These are phyloP conservation scores for Pseudomugil gertrudae DNA, from an alignment of 2,797 vertebrate species.

Conservation along the genomic window DNA sequence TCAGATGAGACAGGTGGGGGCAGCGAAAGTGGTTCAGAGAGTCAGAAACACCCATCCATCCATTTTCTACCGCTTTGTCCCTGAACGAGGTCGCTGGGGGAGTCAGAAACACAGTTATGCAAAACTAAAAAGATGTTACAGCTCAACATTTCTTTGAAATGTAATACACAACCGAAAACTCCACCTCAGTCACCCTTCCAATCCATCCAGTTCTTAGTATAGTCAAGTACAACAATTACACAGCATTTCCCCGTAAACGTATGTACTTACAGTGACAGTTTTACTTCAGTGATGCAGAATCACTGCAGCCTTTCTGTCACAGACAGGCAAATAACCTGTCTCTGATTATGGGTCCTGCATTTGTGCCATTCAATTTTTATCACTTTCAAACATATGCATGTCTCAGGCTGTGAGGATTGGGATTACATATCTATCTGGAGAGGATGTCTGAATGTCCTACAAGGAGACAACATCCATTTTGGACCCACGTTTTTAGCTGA, in stretches of 20 bases:
- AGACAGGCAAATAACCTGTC: constrained; percentile 32
- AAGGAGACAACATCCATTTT: constrained; percentile 58
- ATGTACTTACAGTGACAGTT: constrained; percentile 14
- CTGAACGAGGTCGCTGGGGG: too few species aligned
- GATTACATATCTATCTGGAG: not conserved
- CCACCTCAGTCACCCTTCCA: too few species aligned
- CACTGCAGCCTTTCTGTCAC: constrained; percentile 27
- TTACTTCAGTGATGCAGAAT: constrained; percentile 34
- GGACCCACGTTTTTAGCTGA: constrained; percentile 28
- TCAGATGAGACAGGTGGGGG: too few species aligned
- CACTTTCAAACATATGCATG: not conserved
- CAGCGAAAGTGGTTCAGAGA: too few species aligned
- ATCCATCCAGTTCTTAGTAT: too few species aligned
- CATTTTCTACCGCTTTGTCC: too few species aligned
- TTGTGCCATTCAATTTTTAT: constrained; percentile 14
- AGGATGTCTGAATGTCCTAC: not conserved
- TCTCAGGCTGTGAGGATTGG: not conserved
- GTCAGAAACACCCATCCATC: too few species aligned
- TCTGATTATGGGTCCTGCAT: constrained; percentile 18
- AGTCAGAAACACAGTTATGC: too few species aligned
- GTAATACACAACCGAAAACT: too few species aligned
- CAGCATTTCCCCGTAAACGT: constrained; percentile 3
- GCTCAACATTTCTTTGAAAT: too few species aligned
- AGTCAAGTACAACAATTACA: not conserved
- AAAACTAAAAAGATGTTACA: too few species aligned